Evolutionary conservation across 1,140 invertebrate species (phyloP).

Genomic region (Onthophagus taurus): DNA sequence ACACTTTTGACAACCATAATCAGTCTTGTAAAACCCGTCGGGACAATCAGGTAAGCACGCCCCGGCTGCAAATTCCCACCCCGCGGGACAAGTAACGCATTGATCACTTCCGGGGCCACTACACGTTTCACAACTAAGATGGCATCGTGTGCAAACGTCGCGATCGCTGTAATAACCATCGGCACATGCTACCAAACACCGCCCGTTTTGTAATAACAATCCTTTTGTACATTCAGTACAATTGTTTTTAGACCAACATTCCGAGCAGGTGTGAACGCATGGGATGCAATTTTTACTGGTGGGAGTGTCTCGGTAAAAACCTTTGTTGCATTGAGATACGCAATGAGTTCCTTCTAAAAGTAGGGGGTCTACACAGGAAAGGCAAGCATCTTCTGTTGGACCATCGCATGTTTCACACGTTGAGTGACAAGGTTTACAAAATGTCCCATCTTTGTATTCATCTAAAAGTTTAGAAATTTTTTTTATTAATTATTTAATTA

Average conservation of each 20-base stretch:
- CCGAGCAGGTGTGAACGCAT: slow-evolving; percentile 67
- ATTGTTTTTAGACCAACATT: slow-evolving; percentile 64
- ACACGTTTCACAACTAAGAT: slow-evolving; percentile 75
- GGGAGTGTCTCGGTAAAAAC: slow-evolving; percentile 60
- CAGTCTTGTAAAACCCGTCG: slow-evolving; percentile 68
- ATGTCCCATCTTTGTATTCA: slow-evolving; percentile 58
- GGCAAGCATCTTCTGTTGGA: slow-evolving; percentile 53
- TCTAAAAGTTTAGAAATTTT: slow-evolving; percentile 39
- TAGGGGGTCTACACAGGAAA: slow-evolving; percentile 55
- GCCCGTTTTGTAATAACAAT: slow-evolving; percentile 57
- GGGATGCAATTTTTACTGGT: slow-evolving; percentile 52
- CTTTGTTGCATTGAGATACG: slow-evolving; percentile 60
- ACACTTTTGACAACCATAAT: slow-evolving; percentile 71
- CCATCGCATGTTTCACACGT: slow-evolving; percentile 65
- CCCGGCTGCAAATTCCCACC: slow-evolving; percentile 67
- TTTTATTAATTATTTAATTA: neutral
- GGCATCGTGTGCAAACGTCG: slow-evolving; percentile 70
- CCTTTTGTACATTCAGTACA: slow-evolving; percentile 66
- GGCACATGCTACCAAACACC: slow-evolving; percentile 66
- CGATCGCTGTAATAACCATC: slow-evolving; percentile 74
- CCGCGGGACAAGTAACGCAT: slow-evolving; percentile 69
- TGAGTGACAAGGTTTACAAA: slow-evolving; percentile 58
- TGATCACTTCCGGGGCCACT: slow-evolving; percentile 67
- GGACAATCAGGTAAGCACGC: slow-evolving; percentile 78
- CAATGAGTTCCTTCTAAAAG: slow-evolving; percentile 60